Conservation (phyloP, 2,888 invertebrate genomes). For the Piscicola geometra region DNA sequence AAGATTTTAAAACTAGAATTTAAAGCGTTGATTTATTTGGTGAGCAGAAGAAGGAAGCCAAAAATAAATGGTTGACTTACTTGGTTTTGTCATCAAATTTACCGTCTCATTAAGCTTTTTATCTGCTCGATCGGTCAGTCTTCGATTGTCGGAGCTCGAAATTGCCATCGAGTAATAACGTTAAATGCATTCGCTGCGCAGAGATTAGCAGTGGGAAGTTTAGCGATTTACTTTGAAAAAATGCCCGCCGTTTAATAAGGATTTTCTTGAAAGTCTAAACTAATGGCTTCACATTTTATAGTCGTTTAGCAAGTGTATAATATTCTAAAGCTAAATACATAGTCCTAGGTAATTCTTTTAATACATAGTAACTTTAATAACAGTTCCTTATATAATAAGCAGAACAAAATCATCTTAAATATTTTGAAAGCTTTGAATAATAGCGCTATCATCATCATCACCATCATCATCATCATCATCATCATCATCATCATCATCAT, state of each 20-base stretch:
- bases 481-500: constrained; percentile 30
- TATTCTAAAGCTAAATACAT: no score
- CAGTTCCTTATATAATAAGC: no score
- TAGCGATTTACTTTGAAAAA: no score
- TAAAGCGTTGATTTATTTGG: constrained; percentile 10
- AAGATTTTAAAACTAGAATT: constrained; percentile 3
- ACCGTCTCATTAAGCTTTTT: constrained; percentile 1
- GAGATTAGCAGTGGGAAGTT: neutral
- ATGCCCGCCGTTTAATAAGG: neutral
- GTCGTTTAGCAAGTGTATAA: neutral
- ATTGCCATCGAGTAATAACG: neutral
- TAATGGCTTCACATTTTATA: neutral
- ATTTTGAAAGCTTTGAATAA: no score
- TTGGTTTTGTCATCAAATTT: constrained; percentile 11
- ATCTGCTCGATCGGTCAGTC: neutral
- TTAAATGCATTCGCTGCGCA: neutral
- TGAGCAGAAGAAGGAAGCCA: neutral
- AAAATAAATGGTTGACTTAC: constrained; percentile 6
- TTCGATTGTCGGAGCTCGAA: neutral
- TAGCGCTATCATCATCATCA: constrained; percentile 25
- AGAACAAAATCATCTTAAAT: no score
- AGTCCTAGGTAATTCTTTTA: no score
- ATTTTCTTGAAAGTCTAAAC: neutral
- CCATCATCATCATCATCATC: constrained; percentile 21
- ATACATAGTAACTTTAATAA: no score